These are phyloP conservation scores for Ictidomys tridecemlineatus DNA, from an alignment of 2,113 vertebrate species.

Conservation along the genomic window DNA sequence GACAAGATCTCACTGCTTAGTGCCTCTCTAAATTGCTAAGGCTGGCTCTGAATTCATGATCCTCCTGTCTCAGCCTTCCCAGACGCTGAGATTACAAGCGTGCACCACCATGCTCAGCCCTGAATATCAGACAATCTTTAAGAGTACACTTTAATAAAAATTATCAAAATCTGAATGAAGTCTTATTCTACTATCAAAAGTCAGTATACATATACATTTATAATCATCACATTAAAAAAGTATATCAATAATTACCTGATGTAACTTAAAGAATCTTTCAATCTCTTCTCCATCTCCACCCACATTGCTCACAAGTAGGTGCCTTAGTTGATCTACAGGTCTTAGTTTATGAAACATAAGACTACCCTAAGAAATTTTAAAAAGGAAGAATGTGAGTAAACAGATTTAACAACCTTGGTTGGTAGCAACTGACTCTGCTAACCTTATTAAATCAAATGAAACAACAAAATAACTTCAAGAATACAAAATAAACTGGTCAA, in stretches of 20 bases:
- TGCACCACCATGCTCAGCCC: too few relatives aligned
- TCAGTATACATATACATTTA: neutral
- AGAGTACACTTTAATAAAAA: neutral
- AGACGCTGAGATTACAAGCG: too few relatives aligned
- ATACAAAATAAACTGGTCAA: neutral
- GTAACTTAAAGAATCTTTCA: conserved; percentile 97
- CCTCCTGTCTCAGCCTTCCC: too few relatives aligned
- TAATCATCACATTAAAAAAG: neutral
- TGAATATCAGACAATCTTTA: neutral
- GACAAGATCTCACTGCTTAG: too few relatives aligned
- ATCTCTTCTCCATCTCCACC: conserved; percentile 97
- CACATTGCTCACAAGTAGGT: conserved; percentile 95
- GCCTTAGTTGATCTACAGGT: conserved; percentile 96
- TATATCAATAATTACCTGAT: conserved; percentile 90
- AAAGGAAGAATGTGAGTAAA: neutral
- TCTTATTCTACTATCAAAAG: neutral
- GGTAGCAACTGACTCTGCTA: neutral
- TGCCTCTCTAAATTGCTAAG: too few relatives aligned
- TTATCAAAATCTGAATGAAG: neutral
- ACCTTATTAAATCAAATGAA: conserved; percentile 5
- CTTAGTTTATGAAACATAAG: conserved; percentile 98
- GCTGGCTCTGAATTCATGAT: too few relatives aligned
- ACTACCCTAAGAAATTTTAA: conserved; percentile 91
- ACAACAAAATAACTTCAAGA: neutral
- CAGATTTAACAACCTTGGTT: neutral